Evolutionary conservation across 2,888 invertebrate species (phyloP), one percentile per base, ranked within the genome.

Genomic region (Aleiodes leptofemur): DNA sequence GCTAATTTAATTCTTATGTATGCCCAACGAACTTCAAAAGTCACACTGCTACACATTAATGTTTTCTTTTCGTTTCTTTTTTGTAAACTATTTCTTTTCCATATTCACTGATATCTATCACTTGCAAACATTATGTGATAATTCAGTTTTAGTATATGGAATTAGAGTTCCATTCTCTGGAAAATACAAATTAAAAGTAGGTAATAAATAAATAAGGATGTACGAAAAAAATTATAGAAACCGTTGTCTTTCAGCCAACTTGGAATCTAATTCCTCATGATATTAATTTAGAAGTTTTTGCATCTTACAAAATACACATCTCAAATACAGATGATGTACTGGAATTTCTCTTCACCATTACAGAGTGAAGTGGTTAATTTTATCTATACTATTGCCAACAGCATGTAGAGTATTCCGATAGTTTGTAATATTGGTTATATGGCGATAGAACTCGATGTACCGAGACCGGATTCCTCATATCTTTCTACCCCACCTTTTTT

Each of bases 1-100:
- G 86, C 86, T 85, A 85, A 86, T 86, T 87, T 86, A 87, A 87
- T 85, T 82, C 82, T 82, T 74, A 57, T 74, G 59, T 76, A 74
- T 76, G 79, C 76, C 74, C 78, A 76, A 77, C 76, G 78, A 78
- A 77, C 75, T 77, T 77, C 71, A 14, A 43, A 48, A 55, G 66
- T 74, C 66, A 77, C 75, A 73, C 73, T 78, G 57, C 69, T 74
- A 68, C 16, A 68, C 9, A 13, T 48, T 16, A 48, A 50, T 23
- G 34, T 34, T 34, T 34, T 34, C 4, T 34, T 34, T 34, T 34
- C 34, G 4, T 34, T 50, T 50, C n/a, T 1, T 53, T 14, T 53
- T 53, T 8, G 5, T 53, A 53, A 53, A 6, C 4, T 16, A 2
- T 11, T 53, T 14, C n/a, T 53, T 53, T 53, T 14, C 2, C n/a